Conservation (phyloP, 2,113 vertebrate genomes). For the Anser brachyrhynchus region DNA sequence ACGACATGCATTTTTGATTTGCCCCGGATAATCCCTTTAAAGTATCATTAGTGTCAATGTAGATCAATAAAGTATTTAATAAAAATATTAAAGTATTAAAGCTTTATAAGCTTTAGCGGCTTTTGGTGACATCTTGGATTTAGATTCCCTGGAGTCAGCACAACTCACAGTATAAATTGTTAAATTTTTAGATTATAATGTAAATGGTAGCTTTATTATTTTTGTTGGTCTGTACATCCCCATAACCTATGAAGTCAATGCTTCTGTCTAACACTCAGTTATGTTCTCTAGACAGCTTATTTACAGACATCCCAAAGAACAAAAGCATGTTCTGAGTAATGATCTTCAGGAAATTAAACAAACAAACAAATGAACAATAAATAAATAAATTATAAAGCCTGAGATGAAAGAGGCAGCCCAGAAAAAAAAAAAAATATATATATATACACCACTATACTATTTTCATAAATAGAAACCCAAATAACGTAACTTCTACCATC, state of each 20-base stretch:
- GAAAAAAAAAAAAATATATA: not conserved
- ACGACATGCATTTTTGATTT: not conserved
- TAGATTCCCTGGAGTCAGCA: not conserved
- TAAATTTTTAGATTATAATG: not conserved
- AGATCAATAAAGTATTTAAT: too few relatives aligned
- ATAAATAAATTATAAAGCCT: not conserved
- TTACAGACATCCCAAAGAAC: not conserved
- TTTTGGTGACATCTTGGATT: not conserved
- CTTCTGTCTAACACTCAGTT: not conserved
- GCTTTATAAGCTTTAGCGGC: not conserved
- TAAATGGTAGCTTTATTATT: not conserved
- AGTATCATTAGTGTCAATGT: not conserved
- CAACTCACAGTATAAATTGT: not conserved
- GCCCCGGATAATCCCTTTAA: not conserved
- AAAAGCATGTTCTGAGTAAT: not conserved
- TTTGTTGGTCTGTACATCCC: not conserved
- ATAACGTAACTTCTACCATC: not conserved
- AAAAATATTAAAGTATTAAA: too few relatives aligned
- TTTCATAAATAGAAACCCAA: not conserved
- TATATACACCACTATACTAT: not conserved
- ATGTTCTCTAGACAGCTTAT: not conserved
- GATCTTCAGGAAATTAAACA: not conserved
- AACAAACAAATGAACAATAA: too few relatives aligned
- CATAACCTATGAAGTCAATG: not conserved
- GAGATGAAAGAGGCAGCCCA: not conserved